A percentile compares a stretch with the other conserved stretches of the same genome.
These are phyloP conservation scores for Mythimna pallens DNA, from an alignment of 2,888 invertebrate species.

Conservation along the genomic window DNA sequence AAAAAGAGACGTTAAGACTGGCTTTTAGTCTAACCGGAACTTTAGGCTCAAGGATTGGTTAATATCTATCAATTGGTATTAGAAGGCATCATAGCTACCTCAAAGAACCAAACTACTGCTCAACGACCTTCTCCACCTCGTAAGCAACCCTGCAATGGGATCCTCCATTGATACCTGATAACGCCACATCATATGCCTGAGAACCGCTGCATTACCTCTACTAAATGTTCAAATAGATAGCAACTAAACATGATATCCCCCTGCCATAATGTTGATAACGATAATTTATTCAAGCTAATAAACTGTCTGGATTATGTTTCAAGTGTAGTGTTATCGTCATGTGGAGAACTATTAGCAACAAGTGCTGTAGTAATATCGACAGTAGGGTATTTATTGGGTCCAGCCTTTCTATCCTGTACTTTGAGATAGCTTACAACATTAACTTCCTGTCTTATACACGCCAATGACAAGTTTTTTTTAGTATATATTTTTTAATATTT, in stretches of 20 bases:
- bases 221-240: slow-evolving; percentile 23
- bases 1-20: too few species aligned
- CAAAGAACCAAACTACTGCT: not conserved
- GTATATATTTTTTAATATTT: too few species aligned
- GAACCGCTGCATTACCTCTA: slow-evolving; percentile 1
- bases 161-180: slow-evolving; percentile 9
- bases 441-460: not conserved
- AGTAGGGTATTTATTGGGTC: not conserved
- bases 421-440: not conserved
- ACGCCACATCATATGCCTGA: slow-evolving; percentile 15
- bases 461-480: too few species aligned
- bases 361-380: slow-evolving; percentile 8
- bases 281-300: slow-evolving; percentile 42
- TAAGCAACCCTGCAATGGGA: not conserved
- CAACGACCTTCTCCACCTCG: too few species aligned
- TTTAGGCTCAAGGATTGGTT: too few species aligned
- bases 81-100: too few species aligned
- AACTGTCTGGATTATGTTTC: slow-evolving; percentile 35
- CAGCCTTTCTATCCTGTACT: not conserved
- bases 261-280: slow-evolving; percentile 22
- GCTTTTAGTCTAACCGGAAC: not conserved
- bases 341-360: slow-evolving; percentile 9
- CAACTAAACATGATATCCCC: slow-evolving; percentile 19
- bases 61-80: too few species aligned
- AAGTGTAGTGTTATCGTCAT: slow-evolving; percentile 30